Percentiles rank a stretch among this genome's conserved stretches.
These are phyloP conservation scores for Benthosema pterotum DNA, from an alignment of 2,797 vertebrate genomes.

Conservation along the genomic window DNA sequence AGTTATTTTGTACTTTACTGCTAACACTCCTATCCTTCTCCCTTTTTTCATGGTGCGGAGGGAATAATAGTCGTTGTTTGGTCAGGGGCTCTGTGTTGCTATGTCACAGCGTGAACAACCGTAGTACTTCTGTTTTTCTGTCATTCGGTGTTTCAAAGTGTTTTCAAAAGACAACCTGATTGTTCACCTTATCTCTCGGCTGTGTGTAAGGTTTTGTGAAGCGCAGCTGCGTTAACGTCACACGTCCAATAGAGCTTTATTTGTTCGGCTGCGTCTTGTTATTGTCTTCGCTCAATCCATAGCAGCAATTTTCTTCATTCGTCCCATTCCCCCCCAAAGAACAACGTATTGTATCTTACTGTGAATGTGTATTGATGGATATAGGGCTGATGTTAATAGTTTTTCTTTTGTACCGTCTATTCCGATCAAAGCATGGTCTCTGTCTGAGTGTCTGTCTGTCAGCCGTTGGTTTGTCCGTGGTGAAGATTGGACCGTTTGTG, in stretches of 20 bases:
- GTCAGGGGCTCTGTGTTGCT: slow-evolving; percentile 51
- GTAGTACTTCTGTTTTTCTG: background rate
- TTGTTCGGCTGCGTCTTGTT: slow-evolving; percentile 7
- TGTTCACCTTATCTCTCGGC: slow-evolving; percentile 5
- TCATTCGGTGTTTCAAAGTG: slow-evolving; percentile 2
- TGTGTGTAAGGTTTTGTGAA: background rate
- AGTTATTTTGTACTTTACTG: too few relatives aligned
- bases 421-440: slow-evolving; percentile 42
- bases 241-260: slow-evolving; percentile 3
- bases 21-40: slow-evolving; percentile 34
- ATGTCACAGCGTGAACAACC: slow-evolving; percentile 30
- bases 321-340: slow-evolving; percentile 32
- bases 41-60: slow-evolving; percentile 55
- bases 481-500: slow-evolving; percentile 38
- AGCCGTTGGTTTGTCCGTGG: slow-evolving; percentile 19
- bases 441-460: slow-evolving; percentile 21
- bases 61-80: slow-evolving; percentile 25
- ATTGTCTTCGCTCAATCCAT: slow-evolving; percentile 53
- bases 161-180: slow-evolving; percentile 3
- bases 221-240: background rate
- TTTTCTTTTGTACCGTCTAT: slow-evolving; percentile 50
- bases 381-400: slow-evolving; percentile 38
- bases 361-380: slow-evolving; percentile 45
- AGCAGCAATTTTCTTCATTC: slow-evolving; percentile 50
- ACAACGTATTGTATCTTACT: slow-evolving; percentile 35